Conservation (phyloP, 2,888 invertebrate genomes). For the Cantharis nigra region DNA sequence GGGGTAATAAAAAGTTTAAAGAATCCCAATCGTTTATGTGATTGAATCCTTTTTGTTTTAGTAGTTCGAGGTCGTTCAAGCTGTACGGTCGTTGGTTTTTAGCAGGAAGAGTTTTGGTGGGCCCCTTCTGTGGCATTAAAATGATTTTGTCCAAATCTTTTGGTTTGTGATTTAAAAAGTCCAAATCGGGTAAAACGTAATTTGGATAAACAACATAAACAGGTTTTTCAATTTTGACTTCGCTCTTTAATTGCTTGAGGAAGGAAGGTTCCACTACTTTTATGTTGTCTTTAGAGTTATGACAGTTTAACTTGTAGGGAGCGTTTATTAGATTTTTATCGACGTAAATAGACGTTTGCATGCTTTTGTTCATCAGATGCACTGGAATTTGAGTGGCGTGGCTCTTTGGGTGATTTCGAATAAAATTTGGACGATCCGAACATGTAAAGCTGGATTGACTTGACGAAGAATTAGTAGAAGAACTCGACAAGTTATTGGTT, state of each 20-base stretch:
- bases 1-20: constrained; percentile 82
- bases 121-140: constrained; percentile 68
- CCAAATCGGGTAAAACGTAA: constrained; percentile 86
- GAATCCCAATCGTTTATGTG: constrained; percentile 95
- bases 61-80: constrained; percentile 79
- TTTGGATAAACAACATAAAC: constrained; percentile 90
- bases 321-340: constrained; percentile 48
- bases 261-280: constrained; percentile 73
- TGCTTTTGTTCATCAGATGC: constrained; percentile 71
- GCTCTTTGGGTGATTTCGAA: constrained; percentile 17
- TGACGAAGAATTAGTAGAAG: constrained; percentile 34
- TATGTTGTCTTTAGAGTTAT: constrained; percentile 55
- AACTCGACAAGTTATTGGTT: constrained; percentile 29
- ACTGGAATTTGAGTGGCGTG: constrained; percentile 51
- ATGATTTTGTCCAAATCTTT: constrained; percentile 66
- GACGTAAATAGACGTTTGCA: constrained; percentile 69
- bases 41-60: constrained; percentile 78
- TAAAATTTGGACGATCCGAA: constrained; percentile 4
- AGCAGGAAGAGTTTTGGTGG: constrained; percentile 54
- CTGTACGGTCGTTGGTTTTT: constrained; percentile 71
- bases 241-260: constrained; percentile 65
- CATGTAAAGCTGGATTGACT: constrained; percentile 22
- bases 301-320: constrained; percentile 41
- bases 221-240: constrained; percentile 65
- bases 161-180: constrained; percentile 67